Percentiles rank a stretch among this genome's conserved stretches.
Evolutionary conservation across 2,888 invertebrate genomes (phyloP).

Genomic region (Polyploca ridens): DNA sequence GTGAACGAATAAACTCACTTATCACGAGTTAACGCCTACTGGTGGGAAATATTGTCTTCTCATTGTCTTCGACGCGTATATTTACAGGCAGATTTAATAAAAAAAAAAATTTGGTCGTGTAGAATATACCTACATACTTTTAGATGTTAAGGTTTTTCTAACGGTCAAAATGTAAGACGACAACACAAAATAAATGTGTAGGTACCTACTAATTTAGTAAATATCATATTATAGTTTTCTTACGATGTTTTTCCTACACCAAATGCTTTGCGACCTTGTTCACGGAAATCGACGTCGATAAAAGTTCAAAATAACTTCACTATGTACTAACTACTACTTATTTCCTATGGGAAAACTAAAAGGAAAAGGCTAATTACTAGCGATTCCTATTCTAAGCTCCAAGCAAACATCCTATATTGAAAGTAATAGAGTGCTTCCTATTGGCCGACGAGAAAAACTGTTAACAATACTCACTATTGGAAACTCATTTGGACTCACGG

Average conservation of each 20-base stretch:
- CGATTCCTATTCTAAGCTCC: slow-evolving; percentile 12
- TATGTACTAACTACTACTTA: too few relatives aligned
- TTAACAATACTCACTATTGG: slow-evolving; percentile 8
- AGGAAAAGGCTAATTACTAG: slow-evolving; percentile 20
- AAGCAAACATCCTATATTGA: slow-evolving; percentile 32
- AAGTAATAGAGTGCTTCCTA: slow-evolving; percentile 41
- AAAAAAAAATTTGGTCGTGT: background rate
- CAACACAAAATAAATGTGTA: too few relatives aligned
- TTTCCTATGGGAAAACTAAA: slow-evolving; percentile 33
- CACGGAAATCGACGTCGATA: too few relatives aligned
- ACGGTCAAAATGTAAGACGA: too few relatives aligned
- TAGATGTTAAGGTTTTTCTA: background rate
- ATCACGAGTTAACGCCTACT: slow-evolving; percentile 44
- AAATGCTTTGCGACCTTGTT: too few relatives aligned
- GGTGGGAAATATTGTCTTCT: slow-evolving; percentile 56
- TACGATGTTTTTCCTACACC: too few relatives aligned
- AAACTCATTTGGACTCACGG: slow-evolving; percentile 1
- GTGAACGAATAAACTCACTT: slow-evolving; percentile 40
- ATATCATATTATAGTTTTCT: too few relatives aligned
- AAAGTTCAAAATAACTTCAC: background rate
- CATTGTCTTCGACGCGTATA: slow-evolving; percentile 22
- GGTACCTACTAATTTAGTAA: too few relatives aligned
- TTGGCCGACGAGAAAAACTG: slow-evolving; percentile 37
- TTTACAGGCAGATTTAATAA: background rate
- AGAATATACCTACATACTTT: background rate